Percentiles rank a stretch among this genome's conserved stretches.
Conservation (phyloP, 2,113 vertebrate species). For the Sus scrofa region T2T-Sscrofa CM000826.6:47445501-47446000, state of each 20-base stretch:
- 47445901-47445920: not conserved
- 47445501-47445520: conserved; percentile 15
- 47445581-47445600: not conserved
- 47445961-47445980: not conserved
- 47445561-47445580: not conserved
- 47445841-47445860: not conserved
- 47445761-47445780: not conserved
- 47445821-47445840: not conserved
- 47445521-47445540: conserved; percentile 43
- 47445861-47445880: not conserved
- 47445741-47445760: not conserved
- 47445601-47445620: not conserved
- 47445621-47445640: not conserved
- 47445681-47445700: conserved; percentile 15
- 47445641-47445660: not conserved
- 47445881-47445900: not conserved
- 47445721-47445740: not conserved
- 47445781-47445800: not conserved
- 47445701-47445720: not conserved
- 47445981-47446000: not conserved
- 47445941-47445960: not conserved
- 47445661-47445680: not conserved
- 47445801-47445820: not conserved
- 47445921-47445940: not conserved
- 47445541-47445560: not conserved